Evolutionary conservation across 2,888 invertebrate species (phyloP), one percentile per base, ranked within the genome.

Genomic region (Amphimallon solstitiale): DNA sequence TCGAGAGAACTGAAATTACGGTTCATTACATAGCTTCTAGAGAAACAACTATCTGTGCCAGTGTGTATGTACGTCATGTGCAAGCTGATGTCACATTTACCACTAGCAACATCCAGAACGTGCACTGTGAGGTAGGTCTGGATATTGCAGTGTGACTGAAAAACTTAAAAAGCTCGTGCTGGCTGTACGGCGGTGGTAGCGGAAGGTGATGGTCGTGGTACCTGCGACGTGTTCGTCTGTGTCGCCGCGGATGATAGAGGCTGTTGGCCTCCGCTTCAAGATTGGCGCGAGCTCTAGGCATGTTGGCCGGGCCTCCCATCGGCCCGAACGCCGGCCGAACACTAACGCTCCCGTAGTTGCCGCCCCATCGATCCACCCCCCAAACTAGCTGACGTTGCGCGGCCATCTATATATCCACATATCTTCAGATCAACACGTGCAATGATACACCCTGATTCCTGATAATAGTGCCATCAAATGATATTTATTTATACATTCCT

Each of bases 231-330:
- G 63, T 69, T 51, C 72, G 70, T 56, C 73, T 74, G 63, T 71
- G 69, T 72, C 75, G 73, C 46, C 74, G 72, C 65, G 74, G 75
- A 64, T 72, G 73, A 67, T 74, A 74, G 65, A 74, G 70, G 69
- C 72, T 72, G 71, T 75, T 74, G 74, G 74, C 74, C 70, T 75
- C 75, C 38, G 74, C 75, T 71, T 75, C 75, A 66, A 74, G 72
- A 65, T 70, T 70, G 71, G 72, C 74, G 70, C 75, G 75, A 71
- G 75, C 73, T 75, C 73, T 75, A 62, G 75, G 75, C 75, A 75
- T 75, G 72, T 75, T 74, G 71, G 74, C 74, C 75, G 75, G 75
- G 73, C 75, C 75, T 73, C 75, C 75, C 75, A 75, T 75, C 75
- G 74, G 75, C 74, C 74, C 73, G 73, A 75, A 72, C 72, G 75